Base-by-base conservation (phyloP, 1,140 invertebrate species). In the Antheraea mylitta region DNA sequence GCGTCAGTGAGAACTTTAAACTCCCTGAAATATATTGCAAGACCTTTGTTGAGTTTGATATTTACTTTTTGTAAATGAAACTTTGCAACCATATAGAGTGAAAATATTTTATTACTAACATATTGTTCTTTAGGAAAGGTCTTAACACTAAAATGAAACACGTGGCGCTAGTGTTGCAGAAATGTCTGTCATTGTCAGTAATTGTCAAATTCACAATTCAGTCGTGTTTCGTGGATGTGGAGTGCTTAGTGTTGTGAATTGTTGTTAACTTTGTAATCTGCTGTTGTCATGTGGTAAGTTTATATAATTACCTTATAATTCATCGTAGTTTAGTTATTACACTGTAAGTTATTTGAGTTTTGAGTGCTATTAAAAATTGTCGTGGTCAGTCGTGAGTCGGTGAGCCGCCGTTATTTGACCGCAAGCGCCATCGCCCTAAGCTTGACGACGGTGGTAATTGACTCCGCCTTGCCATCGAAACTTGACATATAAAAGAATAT, bases 161-260 rank as follows among this genome's bases (percentile, higher is more conserved):
- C 36, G 19, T 22, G 60, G 18, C 30, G 30, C 59, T 22, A 22
- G 18, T 36, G 30, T 22, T 61, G n/a, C 30, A 19, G 18, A 61
- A 61, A 61, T 10, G 18, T 11, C 36, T 61, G 60, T 61, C 60
- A 61, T 13, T 36, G 60, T 61, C 53, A 71, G 71, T 73, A 67
- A 77, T 77, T 85, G 86, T 88, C 85, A 87, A 83, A 71, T 85
- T 63, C 61, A 53, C 9, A 53, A 53, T 53, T 53, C 30, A 73
- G 67, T 75, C 67, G 69, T 69, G 73, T 68, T 71, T 79, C 85
- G 88, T 90, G 85, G 80, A 88, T 90, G 86, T 89, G 85, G 82
- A 84, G 86, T 91, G 89, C 87, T 84, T 88, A 87, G 85, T 89
- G 86, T 88, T 88, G 83, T 88, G 87, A 83, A 83, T 89, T 81